Evolutionary conservation across 2,113 vertebrate genomes (phyloP).

Genomic region (Helogale parvula): DNA sequence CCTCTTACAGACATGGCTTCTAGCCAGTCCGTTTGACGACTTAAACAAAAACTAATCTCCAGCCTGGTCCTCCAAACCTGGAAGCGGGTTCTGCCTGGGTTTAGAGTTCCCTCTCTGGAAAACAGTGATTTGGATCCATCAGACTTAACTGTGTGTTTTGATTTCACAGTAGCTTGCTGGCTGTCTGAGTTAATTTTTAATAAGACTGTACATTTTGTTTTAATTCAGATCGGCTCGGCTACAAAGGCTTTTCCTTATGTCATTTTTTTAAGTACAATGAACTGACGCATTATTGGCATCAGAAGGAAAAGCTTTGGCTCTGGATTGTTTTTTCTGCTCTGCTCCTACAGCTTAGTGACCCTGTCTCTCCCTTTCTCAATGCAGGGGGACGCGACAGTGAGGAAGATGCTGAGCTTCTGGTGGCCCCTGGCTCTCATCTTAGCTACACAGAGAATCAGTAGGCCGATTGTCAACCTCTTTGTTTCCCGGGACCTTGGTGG

Average conservation of each 20-base stretch:
- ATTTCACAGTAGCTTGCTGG: slow-evolving; percentile 51
- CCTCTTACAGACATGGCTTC: slow-evolving; percentile 46
- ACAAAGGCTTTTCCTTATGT: slow-evolving; percentile 45
- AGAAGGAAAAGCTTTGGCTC: slow-evolving; percentile 48
- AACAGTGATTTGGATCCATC: background rate
- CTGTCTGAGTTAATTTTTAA: slow-evolving; percentile 57
- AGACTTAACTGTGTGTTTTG: background rate
- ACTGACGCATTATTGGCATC: background rate
- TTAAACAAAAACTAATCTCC: slow-evolving; percentile 51
- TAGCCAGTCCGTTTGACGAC: background rate
- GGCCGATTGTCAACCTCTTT: slow-evolving; percentile 98
- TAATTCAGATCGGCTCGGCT: slow-evolving; percentile 27
- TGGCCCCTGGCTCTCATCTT: slow-evolving; percentile 98
- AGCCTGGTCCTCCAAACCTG: background rate
- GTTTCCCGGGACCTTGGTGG: slow-evolving; percentile 97
- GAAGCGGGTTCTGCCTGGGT: background rate
- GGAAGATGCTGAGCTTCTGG: slow-evolving; percentile 99
- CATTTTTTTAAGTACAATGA: slow-evolving; percentile 36
- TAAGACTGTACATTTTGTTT: slow-evolving; percentile 55
- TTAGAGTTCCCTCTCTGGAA: background rate
- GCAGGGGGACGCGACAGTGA: slow-evolving; percentile 96
- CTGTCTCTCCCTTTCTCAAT: slow-evolving; percentile 24
- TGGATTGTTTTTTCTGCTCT: slow-evolving; percentile 4
- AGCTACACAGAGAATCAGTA: slow-evolving; percentile 97
- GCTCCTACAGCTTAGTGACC: background rate